These are phyloP conservation scores for Merluccius polli DNA, from an alignment of 2,797 vertebrate species.

Conservation along the genomic window DNA sequence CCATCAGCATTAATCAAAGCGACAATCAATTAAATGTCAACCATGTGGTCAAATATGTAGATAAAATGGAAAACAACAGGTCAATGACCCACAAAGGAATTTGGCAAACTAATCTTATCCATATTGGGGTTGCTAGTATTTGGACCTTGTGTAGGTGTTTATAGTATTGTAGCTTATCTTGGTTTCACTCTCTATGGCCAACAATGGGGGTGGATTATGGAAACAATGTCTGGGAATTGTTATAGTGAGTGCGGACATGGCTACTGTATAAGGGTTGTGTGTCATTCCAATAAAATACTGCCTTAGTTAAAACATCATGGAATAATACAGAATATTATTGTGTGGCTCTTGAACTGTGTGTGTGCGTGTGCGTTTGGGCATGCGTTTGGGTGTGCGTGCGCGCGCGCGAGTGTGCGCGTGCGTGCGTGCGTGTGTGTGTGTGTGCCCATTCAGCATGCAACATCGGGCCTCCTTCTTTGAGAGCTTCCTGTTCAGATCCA, in stretches of 20 bases:
- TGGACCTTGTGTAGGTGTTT: background rate
- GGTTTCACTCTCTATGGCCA: background rate
- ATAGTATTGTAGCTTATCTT: background rate
- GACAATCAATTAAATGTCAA: background rate
- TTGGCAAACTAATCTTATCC: background rate
- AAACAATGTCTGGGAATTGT: background rate
- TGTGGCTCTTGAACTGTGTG: background rate
- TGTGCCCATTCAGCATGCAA: background rate
- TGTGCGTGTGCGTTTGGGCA: background rate
- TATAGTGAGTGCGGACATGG: background rate
- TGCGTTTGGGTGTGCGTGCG: slow-evolving; percentile 1
- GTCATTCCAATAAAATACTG: slow-evolving; percentile 1
- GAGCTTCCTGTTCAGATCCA: slow-evolving; percentile 65
- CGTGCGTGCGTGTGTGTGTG: slow-evolving; percentile 25
- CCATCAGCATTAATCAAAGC: background rate
- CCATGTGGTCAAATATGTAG: background rate
- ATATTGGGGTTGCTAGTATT: background rate
- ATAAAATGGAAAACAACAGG: background rate
- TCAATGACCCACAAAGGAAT: background rate
- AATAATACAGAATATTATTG: background rate
- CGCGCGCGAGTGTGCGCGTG: slow-evolving; percentile 30
- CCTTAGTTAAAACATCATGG: background rate
- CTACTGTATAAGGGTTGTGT: background rate
- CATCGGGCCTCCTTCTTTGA: slow-evolving; percentile 56
- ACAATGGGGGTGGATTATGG: background rate